Base-by-base conservation (phyloP, 35 echinoderm and acorn worm species). In the Nesometra sesokonis region DNA sequence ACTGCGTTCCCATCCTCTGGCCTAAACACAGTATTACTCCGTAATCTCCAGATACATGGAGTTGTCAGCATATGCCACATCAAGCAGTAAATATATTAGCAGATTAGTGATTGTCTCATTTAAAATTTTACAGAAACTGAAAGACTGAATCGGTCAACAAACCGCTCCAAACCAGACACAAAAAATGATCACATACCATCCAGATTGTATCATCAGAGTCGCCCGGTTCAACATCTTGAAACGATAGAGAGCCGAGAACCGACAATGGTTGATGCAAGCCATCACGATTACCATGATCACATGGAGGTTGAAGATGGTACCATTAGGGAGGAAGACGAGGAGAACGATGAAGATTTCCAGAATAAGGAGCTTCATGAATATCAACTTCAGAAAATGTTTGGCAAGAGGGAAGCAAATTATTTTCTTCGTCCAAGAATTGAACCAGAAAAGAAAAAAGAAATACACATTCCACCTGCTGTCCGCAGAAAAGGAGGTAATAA, bases 371-470 rank as follows among this genome's bases (percentile, higher is more conserved):
- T 38, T 30, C 81, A 83, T 39, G 37, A 83, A 39, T 35, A 35
- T 23, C 11, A 83, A 35, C 35, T 83, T 34, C 37, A 83, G 34
- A 34, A 38, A 39, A 30, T 83, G 37, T 83, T 83, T 83, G 81
- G 81, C 2, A 38, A 35, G n/a, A 37, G 35, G 3, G 11, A 83
- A 38, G 81, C 81, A 35, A 83, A 83, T 37, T 83, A 83, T 37
- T 83, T 83, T 83, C 81, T 83, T 5, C 37, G n/a, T 38, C 81
- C 81, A 37, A 5, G 81, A 11, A 83, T 83, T 83, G 81, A 83
- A 83, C 81, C 81, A 17, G 35, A 36, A 9, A 83, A 39, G 37
- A 83, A 83, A 38, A 83, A 83, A 31, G 11, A 83, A 29, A 83
- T 39, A 38, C 4, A n/a, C 21, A 38, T 83, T 39, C 34, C 34